Base-by-base conservation (phyloP, 2,888 invertebrate species). In the Euclidia mi region DNA sequence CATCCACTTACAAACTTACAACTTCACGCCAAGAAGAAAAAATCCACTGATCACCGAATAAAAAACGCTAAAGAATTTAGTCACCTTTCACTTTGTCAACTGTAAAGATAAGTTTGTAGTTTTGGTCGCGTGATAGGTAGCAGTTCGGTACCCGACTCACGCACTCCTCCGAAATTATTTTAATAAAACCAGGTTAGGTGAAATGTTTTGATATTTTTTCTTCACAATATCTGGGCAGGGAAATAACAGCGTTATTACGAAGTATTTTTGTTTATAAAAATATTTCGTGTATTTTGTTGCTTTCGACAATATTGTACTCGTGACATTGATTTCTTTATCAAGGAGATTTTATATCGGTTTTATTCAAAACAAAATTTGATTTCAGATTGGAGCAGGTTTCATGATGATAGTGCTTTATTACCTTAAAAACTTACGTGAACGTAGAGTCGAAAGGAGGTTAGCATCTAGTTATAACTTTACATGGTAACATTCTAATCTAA, bases 161-260 rank as follows among this genome's bases (percentile, higher is more conserved):
- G 94, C 94, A 94, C 91, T 87, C 73, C 75, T 85, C 85, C 85
- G 80, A 92, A 93, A 94, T 92, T 89, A 92, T 93, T 93, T 92
- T 93, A 92, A 91, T 92, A 92, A 77, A 92, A 90, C 87, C 88
- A 89, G 91, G 87, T 88, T 88, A 89, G 86, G 85, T 88, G 82
- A 84, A n/a, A 84, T 88, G 88, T 88, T 92, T 89, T 87, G 88
- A 89, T 85, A 81, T 84, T 70, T 79, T 80, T 81, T 76, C 77
- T 61, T 65, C 53, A 60, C 53, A 69, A 65, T 77, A 76, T 66
- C 43, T 65, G 65, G 63, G 60, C 76, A 79, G 70, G 72, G 57
- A 82, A 82, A 79, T 65, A 64, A 57, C 47, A 57, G 59, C 31
- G 48, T 63, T 62, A 56, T 65, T 68, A 65, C 43, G 12, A 2